Conservation (phyloP, 1,140 invertebrate species). For the Holotrichia oblita region DNA sequence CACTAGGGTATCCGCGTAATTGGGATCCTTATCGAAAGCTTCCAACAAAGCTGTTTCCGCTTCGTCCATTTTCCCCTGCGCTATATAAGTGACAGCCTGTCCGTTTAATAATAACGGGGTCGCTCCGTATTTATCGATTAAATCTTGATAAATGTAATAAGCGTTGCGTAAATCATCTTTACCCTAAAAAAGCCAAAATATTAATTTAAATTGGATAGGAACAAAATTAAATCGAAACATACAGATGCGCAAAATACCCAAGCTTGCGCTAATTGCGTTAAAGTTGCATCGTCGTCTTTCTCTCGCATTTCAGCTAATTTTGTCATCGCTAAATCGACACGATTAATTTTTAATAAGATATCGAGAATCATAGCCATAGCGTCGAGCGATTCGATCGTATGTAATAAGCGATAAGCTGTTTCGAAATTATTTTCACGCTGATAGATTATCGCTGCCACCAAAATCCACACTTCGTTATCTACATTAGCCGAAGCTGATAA, state of each 20-base stretch:
- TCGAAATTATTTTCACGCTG: constrained; percentile 92
- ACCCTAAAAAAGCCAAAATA: constrained; percentile 68
- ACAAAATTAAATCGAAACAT: constrained; percentile 54
- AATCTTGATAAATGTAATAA: constrained; percentile 97
- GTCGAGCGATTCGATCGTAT: constrained; percentile 88
- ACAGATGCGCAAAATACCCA: constrained; percentile 92
- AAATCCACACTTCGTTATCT: constrained; percentile 79
- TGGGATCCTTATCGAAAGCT: constrained; percentile 92
- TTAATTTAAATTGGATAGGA: not conserved
- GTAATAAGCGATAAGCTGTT: constrained; percentile 83
- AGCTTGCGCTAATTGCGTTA: constrained; percentile 94
- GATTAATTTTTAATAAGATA: constrained; percentile 89
- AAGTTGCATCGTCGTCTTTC: constrained; percentile 95
- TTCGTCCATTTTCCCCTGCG: constrained; percentile 92
- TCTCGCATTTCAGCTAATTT: constrained; percentile 95
- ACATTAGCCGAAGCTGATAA: constrained; percentile 71
- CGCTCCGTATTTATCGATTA: constrained; percentile 92
- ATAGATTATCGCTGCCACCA: constrained; percentile 93
- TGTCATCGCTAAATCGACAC: constrained; percentile 92
- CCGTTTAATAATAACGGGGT: constrained; percentile 91
- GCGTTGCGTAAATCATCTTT: constrained; percentile 97
- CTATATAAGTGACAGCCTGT: constrained; percentile 90
- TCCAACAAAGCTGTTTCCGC: constrained; percentile 91
- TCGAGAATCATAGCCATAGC: constrained; percentile 80
- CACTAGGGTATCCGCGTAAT: constrained; percentile 92